Evolutionary conservation across 2,113 vertebrate species (phyloP).

Genomic region (Opisthocomus hoazin): DNA sequence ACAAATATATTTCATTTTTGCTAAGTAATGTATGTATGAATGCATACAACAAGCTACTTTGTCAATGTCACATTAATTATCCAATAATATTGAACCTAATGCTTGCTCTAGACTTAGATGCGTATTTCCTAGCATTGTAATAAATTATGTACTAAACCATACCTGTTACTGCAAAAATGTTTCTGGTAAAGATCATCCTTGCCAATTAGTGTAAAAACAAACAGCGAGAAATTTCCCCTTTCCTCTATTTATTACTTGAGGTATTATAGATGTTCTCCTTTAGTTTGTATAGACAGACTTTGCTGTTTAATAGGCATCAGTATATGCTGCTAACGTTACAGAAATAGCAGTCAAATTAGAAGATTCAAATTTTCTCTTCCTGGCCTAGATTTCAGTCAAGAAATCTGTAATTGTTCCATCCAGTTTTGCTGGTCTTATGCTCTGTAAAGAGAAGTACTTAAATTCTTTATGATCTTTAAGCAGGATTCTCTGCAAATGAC

Average conservation of each 20-base stretch:
- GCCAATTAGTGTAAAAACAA: background rate
- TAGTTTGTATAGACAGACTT: background rate
- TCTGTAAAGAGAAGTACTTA: background rate
- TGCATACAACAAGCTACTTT: background rate
- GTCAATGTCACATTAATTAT: conserved; percentile 33
- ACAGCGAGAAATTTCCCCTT: background rate
- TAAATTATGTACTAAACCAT: background rate
- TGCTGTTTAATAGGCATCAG: background rate
- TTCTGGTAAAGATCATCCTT: background rate
- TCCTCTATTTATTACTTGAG: background rate
- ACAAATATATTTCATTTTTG: background rate
- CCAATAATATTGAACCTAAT: background rate
- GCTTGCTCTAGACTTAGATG: background rate
- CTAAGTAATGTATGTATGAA: background rate
- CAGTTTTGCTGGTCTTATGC: background rate
- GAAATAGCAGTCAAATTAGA: background rate
- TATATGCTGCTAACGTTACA: background rate
- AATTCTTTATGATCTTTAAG: background rate
- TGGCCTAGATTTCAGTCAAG: background rate
- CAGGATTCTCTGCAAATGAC: background rate
- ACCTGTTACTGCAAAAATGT: background rate
- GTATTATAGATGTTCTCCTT: background rate
- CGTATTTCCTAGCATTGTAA: background rate
- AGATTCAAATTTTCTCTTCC: background rate
- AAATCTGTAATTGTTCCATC: background rate